Percentiles rank a stretch among this genome's conserved stretches.
Evolutionary conservation across 2,113 vertebrate genomes (phyloP).

Genomic region (Leptobrachium leishanense): DNA sequence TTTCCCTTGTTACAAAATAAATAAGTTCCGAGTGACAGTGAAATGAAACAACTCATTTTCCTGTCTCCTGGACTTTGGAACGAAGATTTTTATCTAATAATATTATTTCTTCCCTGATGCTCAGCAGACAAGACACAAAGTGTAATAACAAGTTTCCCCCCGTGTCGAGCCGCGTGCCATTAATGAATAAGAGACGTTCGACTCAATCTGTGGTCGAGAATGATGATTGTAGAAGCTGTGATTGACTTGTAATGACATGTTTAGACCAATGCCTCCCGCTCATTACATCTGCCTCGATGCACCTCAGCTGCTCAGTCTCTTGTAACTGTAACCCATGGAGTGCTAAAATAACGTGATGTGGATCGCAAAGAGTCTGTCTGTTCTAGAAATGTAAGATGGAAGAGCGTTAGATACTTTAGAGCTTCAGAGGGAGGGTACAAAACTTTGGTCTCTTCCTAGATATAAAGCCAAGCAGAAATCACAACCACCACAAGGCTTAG

Average conservation of each 20-base stretch:
- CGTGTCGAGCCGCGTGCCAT: not conserved
- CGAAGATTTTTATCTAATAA: conserved; percentile 10
- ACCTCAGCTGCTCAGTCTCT: conserved; percentile 1
- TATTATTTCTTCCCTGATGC: conserved; percentile 13
- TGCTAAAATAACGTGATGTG: too few species aligned
- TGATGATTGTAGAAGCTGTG: conserved; percentile 13
- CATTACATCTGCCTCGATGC: conserved; percentile 26
- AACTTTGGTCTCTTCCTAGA: too few species aligned
- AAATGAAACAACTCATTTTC: conserved; percentile 14
- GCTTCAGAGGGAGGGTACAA: too few species aligned
- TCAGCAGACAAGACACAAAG: not conserved
- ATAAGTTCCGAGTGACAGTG: not conserved
- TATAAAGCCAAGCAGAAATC: too few species aligned
- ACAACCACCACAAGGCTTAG: too few species aligned
- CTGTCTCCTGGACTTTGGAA: conserved; percentile 10
- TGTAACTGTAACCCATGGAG: not conserved
- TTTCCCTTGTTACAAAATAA: too few species aligned
- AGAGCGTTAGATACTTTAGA: too few species aligned
- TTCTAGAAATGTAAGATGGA: too few species aligned
- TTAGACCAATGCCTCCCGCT: conserved; percentile 9
- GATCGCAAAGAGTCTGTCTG: too few species aligned
- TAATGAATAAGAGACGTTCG: conserved; percentile 30
- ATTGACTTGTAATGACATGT: conserved; percentile 41
- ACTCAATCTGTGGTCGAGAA: conserved; percentile 4
- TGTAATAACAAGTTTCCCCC: conserved; percentile 13